Percentiles rank a stretch among this genome's conserved stretches.
phyloP scores from a whole-genome alignment of 2,113 vertebrate species.

The Ptychochromis oligacanthus region DNA sequence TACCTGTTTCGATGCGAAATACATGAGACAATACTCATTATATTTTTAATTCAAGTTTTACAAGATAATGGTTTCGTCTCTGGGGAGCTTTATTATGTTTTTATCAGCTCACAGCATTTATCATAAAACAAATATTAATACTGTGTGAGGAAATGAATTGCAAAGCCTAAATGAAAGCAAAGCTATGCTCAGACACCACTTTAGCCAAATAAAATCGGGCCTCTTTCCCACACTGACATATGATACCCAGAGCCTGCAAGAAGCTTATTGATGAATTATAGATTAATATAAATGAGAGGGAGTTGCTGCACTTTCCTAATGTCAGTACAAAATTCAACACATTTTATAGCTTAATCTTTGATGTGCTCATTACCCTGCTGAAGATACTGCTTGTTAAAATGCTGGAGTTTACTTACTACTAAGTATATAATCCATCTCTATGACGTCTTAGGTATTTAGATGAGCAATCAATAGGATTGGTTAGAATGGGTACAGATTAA shows the following conservation, averaged over 20 bases:
- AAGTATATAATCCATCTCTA: constrained; percentile 28
- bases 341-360: constrained; percentile 38
- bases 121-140: constrained; percentile 7
- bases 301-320: constrained; percentile 33
- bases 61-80: not conserved
- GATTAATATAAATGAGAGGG: constrained; percentile 48
- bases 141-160: not conserved
- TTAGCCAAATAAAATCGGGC: constrained; percentile 22
- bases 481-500: not conserved
- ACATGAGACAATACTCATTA: not conserved
- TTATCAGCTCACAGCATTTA: not conserved
- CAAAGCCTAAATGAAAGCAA: not conserved
- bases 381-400: constrained; percentile 12
- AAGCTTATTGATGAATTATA: constrained; percentile 55
- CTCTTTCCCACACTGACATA: not conserved
- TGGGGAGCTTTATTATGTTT: not conserved
- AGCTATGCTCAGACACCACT: constrained; percentile 3
- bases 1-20: constrained; percentile 14
- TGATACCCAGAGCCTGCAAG: constrained; percentile 3
- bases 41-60: not conserved
- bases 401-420: not conserved
- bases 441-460: not conserved
- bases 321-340: constrained; percentile 47
- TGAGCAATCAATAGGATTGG: not conserved
- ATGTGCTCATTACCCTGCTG: constrained; percentile 28